Conservation (phyloP, 2,113 vertebrate genomes). For the Gorilla gorilla region DNA sequence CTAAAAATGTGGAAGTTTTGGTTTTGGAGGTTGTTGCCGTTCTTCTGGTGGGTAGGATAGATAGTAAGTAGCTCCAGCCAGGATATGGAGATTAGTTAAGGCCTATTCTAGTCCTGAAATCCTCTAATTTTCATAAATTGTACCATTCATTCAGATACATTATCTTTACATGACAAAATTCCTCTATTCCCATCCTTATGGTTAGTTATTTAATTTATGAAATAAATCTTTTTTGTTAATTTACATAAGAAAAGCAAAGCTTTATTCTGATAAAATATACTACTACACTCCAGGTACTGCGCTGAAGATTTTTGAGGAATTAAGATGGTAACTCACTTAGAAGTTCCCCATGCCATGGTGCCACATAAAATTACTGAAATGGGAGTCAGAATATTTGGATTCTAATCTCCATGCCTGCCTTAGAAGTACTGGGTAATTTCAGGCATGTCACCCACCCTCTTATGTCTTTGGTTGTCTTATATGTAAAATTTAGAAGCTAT, state of each 20-base stretch:
- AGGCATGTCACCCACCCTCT: not conserved
- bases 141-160: not conserved
- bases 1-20: not conserved
- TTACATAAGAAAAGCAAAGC: not conserved
- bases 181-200: not conserved
- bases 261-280: not conserved
- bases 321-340: not conserved
- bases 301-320: not conserved
- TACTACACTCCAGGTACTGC: not conserved
- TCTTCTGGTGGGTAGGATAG: not conserved
- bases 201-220: conserved; percentile 2
- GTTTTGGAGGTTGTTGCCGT: not conserved
- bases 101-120: conserved; percentile 1
- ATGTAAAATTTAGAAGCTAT: conserved; percentile 54
- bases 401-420: not conserved
- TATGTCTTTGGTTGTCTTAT: conserved; percentile 3
- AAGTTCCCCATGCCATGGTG: not conserved
- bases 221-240: not conserved
- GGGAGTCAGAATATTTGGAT: not conserved
- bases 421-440: not conserved
- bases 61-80: not conserved
- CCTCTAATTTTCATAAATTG: conserved; percentile 21
- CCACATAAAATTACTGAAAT: not conserved
- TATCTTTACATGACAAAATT: not conserved
- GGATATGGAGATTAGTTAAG: not conserved